Evolutionary conservation across 23 tunicate species (phyloP).

Genomic region (Diplosoma virens): DNA sequence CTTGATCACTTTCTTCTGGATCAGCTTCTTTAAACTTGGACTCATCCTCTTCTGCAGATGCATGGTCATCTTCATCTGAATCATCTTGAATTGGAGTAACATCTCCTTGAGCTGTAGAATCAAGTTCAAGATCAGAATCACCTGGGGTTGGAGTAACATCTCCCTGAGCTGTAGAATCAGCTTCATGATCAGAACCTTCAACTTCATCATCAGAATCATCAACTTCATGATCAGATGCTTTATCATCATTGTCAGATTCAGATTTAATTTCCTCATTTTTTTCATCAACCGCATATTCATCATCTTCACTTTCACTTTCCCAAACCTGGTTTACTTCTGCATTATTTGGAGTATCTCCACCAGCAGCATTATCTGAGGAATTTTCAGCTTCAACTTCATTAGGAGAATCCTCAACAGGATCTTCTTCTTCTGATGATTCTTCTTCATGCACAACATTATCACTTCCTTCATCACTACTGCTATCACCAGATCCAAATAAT

Average conservation of each 20-base stretch:
- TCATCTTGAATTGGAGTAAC: not conserved
- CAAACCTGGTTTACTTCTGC: constrained; percentile 1
- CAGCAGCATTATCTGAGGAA: not conserved
- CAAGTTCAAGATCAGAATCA: constrained; percentile 13
- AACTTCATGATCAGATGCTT: not conserved
- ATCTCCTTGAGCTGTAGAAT: constrained; percentile 10
- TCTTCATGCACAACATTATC: not conserved
- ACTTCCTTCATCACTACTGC: constrained; percentile 22
- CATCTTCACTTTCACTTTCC: constrained; percentile 30
- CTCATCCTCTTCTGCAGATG: not conserved
- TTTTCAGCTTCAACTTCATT: constrained; percentile 11
- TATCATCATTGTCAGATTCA: constrained; percentile 2
- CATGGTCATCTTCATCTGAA: constrained; percentile 18
- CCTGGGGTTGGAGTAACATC: constrained; percentile 1
- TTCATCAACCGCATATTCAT: constrained; percentile 1
- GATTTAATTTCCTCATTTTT: not conserved
- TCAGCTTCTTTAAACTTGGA: not conserved
- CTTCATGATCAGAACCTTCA: not conserved
- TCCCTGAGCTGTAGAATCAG: not conserved
- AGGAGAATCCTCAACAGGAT: not conserved
- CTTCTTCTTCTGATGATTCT: constrained; percentile 16
- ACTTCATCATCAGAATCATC: not conserved
- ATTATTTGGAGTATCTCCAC: constrained; percentile 5
- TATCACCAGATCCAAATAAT: constrained; percentile 39
- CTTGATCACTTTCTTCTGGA: not conserved